Evolutionary conservation across 2,797 vertebrate genomes (phyloP), one percentile per base, ranked within the genome.

Genomic region (Phrynocephalus vlangalii): DNA sequence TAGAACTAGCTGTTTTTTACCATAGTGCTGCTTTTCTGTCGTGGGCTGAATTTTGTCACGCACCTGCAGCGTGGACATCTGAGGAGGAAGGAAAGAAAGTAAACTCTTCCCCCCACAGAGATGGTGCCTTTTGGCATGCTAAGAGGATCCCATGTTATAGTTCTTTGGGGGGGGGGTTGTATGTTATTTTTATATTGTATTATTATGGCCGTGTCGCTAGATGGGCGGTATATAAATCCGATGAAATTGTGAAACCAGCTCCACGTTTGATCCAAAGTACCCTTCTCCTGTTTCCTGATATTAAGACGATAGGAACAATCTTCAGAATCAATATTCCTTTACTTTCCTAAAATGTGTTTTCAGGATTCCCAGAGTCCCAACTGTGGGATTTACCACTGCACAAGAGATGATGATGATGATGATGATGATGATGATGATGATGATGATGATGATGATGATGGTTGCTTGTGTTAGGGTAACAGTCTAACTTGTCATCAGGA

Each of bases 171-270:
- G 38, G 38, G 38, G 38, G 38, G 38, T 44, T 44, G 38, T 44
- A 44, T 44, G 38, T 44, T 44, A 44, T 44, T 44, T 44, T 5
- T 44, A 44, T 44, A 44, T 44, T 44, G 38, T 44, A 44, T 44
- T 44, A 44, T 5, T 44, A 44, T 44, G 38, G 38, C 38, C 38
- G 3, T 44, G 38, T 44, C 5, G 11, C 22, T 2, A 11, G 18
- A 22, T 9, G 18, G 52, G 52, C 1, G 9, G 52, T 56, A 56
- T 3, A 56, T 44, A 4, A 44, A 44, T 44, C 38, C 38, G 5
- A 44, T 80, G 2, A 3, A 77, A 5, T 85, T 50, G 73, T 52
- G n/a, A 38, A n/a, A 6, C n/a, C 85, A 0, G 0, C 5, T 7
- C 72, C 38, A 16, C 15, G 1, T 2, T 13, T 18, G 18, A 6